Evolutionary conservation across 2,888 invertebrate species (phyloP).

Genomic region (Gymnosoma rotundatum): DNA sequence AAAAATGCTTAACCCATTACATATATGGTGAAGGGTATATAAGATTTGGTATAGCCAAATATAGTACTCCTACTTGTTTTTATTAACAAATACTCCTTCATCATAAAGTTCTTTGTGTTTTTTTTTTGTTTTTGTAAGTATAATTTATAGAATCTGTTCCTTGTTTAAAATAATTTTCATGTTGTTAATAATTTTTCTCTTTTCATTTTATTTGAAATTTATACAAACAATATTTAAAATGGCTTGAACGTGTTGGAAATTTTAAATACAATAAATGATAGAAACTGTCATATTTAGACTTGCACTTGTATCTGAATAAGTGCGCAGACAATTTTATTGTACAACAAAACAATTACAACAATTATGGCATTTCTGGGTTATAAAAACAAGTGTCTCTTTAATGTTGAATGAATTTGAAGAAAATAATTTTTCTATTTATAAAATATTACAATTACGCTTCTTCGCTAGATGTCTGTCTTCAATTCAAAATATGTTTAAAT

Average conservation of each 20-base stretch:
- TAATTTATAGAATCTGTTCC: conserved; percentile 4
- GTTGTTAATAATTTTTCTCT: conserved; percentile 5
- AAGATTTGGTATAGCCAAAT: no score
- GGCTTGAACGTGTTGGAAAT: conserved; percentile 62
- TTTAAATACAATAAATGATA: conserved; percentile 18
- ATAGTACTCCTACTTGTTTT: no score
- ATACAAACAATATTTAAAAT: conserved; percentile 59
- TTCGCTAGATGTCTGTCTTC: not conserved
- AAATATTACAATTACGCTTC: not conserved
- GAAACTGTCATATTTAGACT: conserved; percentile 11
- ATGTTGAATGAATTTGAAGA: not conserved
- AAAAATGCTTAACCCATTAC: no score
- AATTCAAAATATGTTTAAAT: conserved; percentile 48
- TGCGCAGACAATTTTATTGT: not conserved
- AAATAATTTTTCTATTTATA: not conserved
- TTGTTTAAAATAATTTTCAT: not conserved
- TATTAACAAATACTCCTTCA: no score
- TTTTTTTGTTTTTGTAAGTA: no score
- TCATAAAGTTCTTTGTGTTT: no score
- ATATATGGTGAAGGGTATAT: no score
- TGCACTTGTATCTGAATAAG: not conserved
- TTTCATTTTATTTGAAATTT: conserved; percentile 24
- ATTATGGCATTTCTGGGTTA: conserved; percentile 41
- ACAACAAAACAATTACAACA: conserved; percentile 27
- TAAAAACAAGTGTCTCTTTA: conserved; percentile 44